phyloP scores from a whole-genome alignment of 2,113 vertebrate species.

The Cygnus atratus region DNA sequence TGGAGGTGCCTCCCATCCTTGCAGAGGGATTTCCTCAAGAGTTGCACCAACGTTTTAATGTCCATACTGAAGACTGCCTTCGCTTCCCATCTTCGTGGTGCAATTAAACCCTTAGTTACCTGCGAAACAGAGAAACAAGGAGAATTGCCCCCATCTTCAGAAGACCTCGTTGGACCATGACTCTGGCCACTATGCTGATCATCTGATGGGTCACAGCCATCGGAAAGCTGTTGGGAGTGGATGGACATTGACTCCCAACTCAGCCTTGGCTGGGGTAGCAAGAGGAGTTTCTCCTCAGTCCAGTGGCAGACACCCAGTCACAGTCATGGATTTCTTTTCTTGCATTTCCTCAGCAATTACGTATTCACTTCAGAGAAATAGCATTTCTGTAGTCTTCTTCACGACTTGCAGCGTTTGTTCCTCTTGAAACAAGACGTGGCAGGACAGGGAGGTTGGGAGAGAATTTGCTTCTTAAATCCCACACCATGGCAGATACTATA shows the following conservation, averaged over 20 bases:
- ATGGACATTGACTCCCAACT: background rate
- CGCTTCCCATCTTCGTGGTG: background rate
- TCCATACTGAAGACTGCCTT: background rate
- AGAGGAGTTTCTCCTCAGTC: background rate
- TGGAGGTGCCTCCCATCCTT: background rate
- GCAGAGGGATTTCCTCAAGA: background rate
- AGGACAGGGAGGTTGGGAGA: background rate
- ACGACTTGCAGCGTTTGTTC: background rate
- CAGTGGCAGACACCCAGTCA: background rate
- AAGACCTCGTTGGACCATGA: fast-evolving
- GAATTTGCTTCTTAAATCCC: background rate
- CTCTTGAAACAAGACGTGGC: background rate
- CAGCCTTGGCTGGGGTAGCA: background rate
- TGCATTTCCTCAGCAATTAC: background rate
- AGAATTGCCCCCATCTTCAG: background rate
- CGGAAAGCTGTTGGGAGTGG: fast-evolving
- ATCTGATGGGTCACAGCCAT: background rate
- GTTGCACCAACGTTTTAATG: background rate
- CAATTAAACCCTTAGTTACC: background rate
- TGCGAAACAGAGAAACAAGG: background rate
- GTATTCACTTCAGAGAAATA: background rate
- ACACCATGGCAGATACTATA: background rate
- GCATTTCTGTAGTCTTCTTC: background rate
- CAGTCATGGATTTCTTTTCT: background rate
- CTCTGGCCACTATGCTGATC: fast-evolving